Percentiles rank a stretch among this genome's conserved stretches.
Conservation (phyloP, 2,797 vertebrate genomes). For the Emys orbicularis region DNA sequence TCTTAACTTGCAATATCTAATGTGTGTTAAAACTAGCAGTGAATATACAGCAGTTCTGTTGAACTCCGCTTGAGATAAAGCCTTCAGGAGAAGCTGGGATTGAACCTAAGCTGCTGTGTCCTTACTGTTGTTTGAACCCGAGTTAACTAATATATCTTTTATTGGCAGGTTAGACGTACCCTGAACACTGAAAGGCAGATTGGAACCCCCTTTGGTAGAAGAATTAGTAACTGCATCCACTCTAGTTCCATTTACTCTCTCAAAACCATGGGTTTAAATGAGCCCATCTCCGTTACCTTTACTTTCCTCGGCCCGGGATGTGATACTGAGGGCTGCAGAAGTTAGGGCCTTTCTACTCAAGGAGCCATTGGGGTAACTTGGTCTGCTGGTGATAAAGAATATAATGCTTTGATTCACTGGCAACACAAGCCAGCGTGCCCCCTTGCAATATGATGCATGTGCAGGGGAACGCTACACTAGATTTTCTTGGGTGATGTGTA, state of each 20-base stretch:
- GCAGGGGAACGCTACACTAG: background rate
- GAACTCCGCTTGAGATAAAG: no score
- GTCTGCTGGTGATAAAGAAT: accelerated
- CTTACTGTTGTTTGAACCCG: no score
- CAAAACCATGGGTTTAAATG: background rate
- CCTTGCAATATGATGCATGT: background rate
- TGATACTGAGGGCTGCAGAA: background rate
- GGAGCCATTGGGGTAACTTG: background rate
- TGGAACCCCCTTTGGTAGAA: background rate
- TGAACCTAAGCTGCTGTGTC: no score
- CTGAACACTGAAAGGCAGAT: background rate
- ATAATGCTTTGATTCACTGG: background rate
- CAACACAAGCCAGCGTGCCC: accelerated
- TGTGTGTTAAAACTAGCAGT: no score
- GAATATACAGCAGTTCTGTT: no score
- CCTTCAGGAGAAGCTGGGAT: no score
- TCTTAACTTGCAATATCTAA: no score
- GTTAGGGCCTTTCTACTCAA: background rate
- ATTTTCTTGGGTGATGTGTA: background rate
- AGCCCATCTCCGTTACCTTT: background rate
- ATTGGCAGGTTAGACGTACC: no score
- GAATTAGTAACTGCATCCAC: background rate
- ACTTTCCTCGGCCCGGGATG: background rate
- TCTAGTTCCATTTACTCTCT: background rate
- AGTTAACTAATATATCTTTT: no score